A percentile compares a stretch with the other conserved stretches of the same genome.
phyloP scores from a whole-genome alignment of 2,797 vertebrate species.

The Chelmon rostratus region DNA sequence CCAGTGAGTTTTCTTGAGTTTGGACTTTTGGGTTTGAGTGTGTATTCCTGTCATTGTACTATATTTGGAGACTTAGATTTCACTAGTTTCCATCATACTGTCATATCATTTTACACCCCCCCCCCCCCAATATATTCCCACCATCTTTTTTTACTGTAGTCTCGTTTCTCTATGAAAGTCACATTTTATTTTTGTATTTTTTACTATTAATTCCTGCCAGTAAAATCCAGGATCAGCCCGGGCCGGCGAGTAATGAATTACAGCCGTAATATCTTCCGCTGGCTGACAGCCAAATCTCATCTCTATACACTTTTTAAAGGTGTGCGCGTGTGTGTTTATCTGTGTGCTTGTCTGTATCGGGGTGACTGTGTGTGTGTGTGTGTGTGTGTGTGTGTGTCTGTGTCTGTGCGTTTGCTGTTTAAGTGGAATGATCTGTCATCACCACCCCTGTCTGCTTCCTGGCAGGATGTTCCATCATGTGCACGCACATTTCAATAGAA shows the following conservation, averaged over 20 bases:
- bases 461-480: conserved; percentile 49
- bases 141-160: conserved; percentile 10
- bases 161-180: conserved; percentile 33
- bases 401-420: conserved; percentile 32
- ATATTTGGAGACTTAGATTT: background rate
- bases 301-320: conserved; percentile 53
- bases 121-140: conserved; percentile 22
- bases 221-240: conserved; percentile 58
- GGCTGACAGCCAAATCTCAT: conserved; percentile 67
- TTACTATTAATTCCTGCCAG: conserved; percentile 52
- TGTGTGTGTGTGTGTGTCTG: conserved; percentile 5
- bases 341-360: conserved; percentile 17
- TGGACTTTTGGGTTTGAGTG: background rate
- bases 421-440: conserved; percentile 66
- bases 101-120: conserved; percentile 14
- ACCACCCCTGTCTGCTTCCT: conserved; percentile 39
- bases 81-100: background rate
- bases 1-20: background rate
- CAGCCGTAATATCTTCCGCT: conserved; percentile 67
- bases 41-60: background rate
- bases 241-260: conserved; percentile 70
- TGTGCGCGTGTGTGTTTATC: conserved; percentile 27
- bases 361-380: conserved; percentile 14
- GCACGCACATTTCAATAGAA: conserved; percentile 32
- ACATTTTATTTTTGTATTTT: conserved; percentile 22